Evolutionary conservation across 2,888 invertebrate species (phyloP), one percentile per base, ranked within the genome.

Genomic region (Drosophila paranaensis): DNA sequence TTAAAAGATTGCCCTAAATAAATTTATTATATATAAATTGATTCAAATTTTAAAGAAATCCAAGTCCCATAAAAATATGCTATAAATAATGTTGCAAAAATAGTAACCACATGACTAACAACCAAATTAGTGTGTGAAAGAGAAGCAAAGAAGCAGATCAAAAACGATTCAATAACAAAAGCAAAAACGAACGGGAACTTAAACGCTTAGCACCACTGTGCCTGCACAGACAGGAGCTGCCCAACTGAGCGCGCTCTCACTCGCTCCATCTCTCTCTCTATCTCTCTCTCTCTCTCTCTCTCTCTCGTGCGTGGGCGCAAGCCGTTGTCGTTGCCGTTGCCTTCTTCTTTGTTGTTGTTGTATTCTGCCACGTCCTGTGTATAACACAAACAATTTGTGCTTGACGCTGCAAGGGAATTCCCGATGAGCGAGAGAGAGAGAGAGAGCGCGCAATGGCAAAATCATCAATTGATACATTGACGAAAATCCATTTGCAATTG

Each of bases 381-480:
- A 84, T 84, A 84, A 82, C 79, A 84, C 82, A 80, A 84, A 80
- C 76, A 84, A 78, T 73, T 84, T 79, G 74, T 65, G 71, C 68
- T 81, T 73, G 71, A 71, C 71, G 78, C 78, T 74, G 80, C 76
- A 57, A 63, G 79, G 84, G 86, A 83, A 82, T 83, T 67, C 80
- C 81, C 56, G 46, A 55, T 43, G 62, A 54, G 45, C 55, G 74
- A 54, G 45, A 58, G 74, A 63, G 67, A 20, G 20, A 20, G 20
- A 20, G 20, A 20, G n/a, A n/a, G n/a, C n/a, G n/a, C 14, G 76
- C 20, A 57, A 51, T 25, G 54, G 43, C 25, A 51, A 33, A 37
- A 25, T 56, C 63, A 67, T 60, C 62, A 55, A 74, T 46, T 61
- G 61, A 56, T 25, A 61, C 25, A 33, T 37, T 63, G 13, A 14